Base-by-base conservation (phyloP, 92 coral and sea anemone species). In the Micromussa lordhowensis region DNA sequence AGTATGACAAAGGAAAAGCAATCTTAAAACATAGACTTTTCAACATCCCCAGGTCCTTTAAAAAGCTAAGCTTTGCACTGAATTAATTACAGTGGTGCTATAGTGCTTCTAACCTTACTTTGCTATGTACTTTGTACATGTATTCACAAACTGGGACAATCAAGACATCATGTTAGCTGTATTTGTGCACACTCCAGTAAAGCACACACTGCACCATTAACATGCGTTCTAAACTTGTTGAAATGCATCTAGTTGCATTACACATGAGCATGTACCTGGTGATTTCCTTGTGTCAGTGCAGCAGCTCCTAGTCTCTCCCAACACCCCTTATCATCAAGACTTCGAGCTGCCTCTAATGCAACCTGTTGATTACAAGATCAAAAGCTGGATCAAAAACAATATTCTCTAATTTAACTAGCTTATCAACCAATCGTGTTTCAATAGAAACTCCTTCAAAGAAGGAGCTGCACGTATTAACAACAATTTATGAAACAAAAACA, bases 271-370 rank as follows among this genome's bases (percentile, higher is more conserved):
- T 22, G 6, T 29, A 94, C 99, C 98, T 97, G 98, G 75, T 98
- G 99, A 82, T 98, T 98, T 54, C 99, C 99, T 61, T 98, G 99
- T 75, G 98, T 91, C 82, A 98, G 84, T 14, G 99, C 99, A 19
- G 96, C 97, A 76, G 92, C 90, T 63, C 99, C 99, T 12, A 98
- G 90, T 80, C 96, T 93, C 79, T 98, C 99, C 99, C 99, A 98
- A 82, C 99, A 98, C 68, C 87, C 92, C 82, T 98, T 98, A 87
- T 98, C 99, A 91, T 98, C 99, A 80, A 98, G 91, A 61, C 97
- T 93, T 48, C 94, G 93, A 24, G 99, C 98, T 55, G 99, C 99
- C 38, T 98, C 99, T 35, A 98, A 88, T 17, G 99, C 99, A 30
- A 92, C 98, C 99, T 97, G 80, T 11, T 19, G 29, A 77, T 34